Base-by-base conservation (phyloP, 2,797 vertebrate genomes). In the Hypotaenidia okinawae region DNA sequence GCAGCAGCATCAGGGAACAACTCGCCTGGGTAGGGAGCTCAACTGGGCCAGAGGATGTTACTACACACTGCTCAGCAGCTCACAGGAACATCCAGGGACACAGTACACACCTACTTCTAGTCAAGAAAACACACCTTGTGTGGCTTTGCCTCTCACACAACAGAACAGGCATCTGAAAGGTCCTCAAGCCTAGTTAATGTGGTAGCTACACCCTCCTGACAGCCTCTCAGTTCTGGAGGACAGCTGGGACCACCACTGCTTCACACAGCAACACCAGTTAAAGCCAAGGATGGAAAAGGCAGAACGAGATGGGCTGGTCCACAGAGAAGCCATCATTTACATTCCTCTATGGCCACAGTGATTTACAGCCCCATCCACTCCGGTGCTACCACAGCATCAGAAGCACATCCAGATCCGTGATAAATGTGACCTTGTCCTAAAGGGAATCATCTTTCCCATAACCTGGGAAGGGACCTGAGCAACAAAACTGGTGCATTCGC, bases 1-100 rank as follows among this genome's bases (percentile, higher is more conserved):
- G 28, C 41, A 14, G 24, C 0, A 0, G 8, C 32, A 30, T 1
- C 39, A 5, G 23, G 57, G 47, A 81, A 59, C 1, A 0, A 30
- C 41, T 59, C 6, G 4, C 25, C 30, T 1, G 0, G 23, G 55
- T 1, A 17, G 14, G 15, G 51, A 41, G 32, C 39, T 39, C 43
- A 2, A 6, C 37, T 10, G 9, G 13, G 18, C 22, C 25, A 32
- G 61, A 47, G n/a, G 49, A 35, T 0, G 0, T 9, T 3, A 61
- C 33, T 47, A 62, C 55, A 41, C 51, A 52, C 3, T 59, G 54
- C 62, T 41, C 30, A 51, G 66, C 74, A 76, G 77, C 68, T 86
- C 43, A 17, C 16, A 13, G 25, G 25, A 39, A 35, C 13, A 4
- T 12, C 32, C 52, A 4, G 3, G 16, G 51, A 52, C 45, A 30